Evolutionary conservation across 2,888 invertebrate species (phyloP).

Genomic region (Ochropleura leucogaster): DNA sequence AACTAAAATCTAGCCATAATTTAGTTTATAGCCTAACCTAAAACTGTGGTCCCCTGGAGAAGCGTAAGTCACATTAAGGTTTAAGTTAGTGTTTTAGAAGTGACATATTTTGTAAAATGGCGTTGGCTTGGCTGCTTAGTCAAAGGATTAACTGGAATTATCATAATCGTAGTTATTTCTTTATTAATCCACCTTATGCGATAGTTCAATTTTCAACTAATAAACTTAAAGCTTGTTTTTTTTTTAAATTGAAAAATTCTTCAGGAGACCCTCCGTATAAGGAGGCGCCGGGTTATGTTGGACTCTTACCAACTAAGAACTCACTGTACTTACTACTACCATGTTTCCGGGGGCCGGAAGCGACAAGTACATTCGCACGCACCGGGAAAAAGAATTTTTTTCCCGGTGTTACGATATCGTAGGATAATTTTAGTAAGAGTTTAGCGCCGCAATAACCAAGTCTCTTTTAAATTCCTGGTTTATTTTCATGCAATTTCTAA

Average conservation of each 20-base stretch:
- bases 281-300: no score
- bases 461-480: slow-evolving; percentile 12
- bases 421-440: neutral
- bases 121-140: slow-evolving; percentile 15
- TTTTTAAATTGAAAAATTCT: no score
- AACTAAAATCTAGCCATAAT: slow-evolving; percentile 41
- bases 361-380: no score
- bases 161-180: no score
- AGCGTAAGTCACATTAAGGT: slow-evolving; percentile 40
- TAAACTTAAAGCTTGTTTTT: no score
- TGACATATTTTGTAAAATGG: slow-evolving; percentile 47
- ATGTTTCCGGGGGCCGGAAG: no score
- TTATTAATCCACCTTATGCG: no score
- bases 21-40: slow-evolving; percentile 50
- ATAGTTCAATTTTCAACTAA: no score
- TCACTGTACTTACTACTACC: no score
- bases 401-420: neutral
- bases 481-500: slow-evolving; percentile 5
- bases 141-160: slow-evolving; percentile 17
- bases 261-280: no score
- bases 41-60: slow-evolving; percentile 46
- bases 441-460: neutral
- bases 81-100: slow-evolving; percentile 44
- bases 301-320: no score
- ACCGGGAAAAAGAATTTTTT: no score